Percentiles rank a stretch among this genome's conserved stretches.
These are phyloP conservation scores for Pandemis corylana DNA, from an alignment of 2,888 invertebrate species.

Conservation along the genomic window DNA sequence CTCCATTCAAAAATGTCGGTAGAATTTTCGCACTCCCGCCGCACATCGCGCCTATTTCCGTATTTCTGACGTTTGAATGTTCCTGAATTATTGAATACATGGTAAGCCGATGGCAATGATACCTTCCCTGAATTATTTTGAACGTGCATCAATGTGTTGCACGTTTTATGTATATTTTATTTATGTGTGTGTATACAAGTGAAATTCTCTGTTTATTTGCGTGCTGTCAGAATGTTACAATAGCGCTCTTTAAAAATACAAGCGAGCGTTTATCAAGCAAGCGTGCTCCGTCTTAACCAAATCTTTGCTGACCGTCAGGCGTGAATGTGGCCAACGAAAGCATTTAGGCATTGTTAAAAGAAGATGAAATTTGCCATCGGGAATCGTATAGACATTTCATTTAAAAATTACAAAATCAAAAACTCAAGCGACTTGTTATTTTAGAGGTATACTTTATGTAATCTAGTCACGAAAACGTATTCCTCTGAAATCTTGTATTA, in stretches of 20 bases:
- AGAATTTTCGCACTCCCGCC: neutral
- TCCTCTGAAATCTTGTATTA: neutral
- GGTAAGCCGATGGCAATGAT: neutral
- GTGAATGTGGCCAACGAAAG: too few relatives aligned
- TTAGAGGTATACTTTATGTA: neutral
- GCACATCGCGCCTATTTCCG: neutral
- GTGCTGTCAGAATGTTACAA: too few relatives aligned
- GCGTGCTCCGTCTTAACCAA: too few relatives aligned
- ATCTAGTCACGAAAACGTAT: conserved; percentile 10
- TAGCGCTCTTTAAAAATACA: too few relatives aligned
- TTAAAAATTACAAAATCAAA: neutral
- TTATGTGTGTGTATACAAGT: too few relatives aligned
- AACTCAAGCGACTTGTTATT: neutral
- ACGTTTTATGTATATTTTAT: too few relatives aligned
- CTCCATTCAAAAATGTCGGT: neutral
- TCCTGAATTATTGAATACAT: neutral
- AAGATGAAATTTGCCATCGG: too few relatives aligned
- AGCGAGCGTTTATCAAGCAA: too few relatives aligned
- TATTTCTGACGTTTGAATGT: conserved; percentile 2
- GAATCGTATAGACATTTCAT: too few relatives aligned
- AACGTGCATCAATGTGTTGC: neutral
- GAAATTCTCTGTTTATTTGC: too few relatives aligned
- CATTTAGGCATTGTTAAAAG: too few relatives aligned
- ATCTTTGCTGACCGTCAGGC: too few relatives aligned
- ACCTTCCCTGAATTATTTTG: neutral